Evolutionary conservation across 2,113 vertebrate genomes (phyloP), one percentile per base, ranked within the genome.

Genomic region (Odocoileus virginianus): DNA sequence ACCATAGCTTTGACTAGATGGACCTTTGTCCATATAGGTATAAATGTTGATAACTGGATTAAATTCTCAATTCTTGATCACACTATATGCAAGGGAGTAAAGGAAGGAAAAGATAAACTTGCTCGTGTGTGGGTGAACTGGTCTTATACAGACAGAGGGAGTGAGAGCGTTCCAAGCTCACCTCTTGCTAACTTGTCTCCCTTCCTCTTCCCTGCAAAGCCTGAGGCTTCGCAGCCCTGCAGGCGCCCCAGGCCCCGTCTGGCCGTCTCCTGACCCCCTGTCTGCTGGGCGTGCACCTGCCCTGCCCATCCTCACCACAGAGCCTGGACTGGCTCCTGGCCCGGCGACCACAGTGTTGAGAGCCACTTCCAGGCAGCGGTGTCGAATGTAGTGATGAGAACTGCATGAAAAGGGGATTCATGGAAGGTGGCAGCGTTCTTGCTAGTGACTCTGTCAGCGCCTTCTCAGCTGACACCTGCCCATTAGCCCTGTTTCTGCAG

Each of bases 81-180:
- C 2, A 25, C 30, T 30, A 4, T 3, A 11, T 11, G 47, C 43
- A 52, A 52, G 43, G 4, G 27, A 82, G 12, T 54, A 40, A 43
- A 87, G 79, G 71, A 64, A 64, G 33, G 79, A 40, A 17, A 71
- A n/a, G 33, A 45, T 5, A 23, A 33, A 19, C 3, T 30, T 4
- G 27, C 40, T 36, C 71, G 15, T 3, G 1, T 6, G 1, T 2
- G 2, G 6, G 13, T 6, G 2, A 30, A 14, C 2, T 2, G 45
- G 13, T 30, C 60, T n/a, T 33, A 3, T 0, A 3, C 5, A 43
- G 43, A 57, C 33, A 28, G 0, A 40, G n/a, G 45, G 67, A n/a
- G 36, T 12, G 15, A 74, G 19, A 57, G 54, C 0, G 0, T 25
- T 4, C 9, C 19, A 54, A 7, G 2, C 5, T 61, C 58, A 2